Base-by-base conservation (phyloP, 1,140 invertebrate species). In the Caenorhabditis inopinata region DNA sequence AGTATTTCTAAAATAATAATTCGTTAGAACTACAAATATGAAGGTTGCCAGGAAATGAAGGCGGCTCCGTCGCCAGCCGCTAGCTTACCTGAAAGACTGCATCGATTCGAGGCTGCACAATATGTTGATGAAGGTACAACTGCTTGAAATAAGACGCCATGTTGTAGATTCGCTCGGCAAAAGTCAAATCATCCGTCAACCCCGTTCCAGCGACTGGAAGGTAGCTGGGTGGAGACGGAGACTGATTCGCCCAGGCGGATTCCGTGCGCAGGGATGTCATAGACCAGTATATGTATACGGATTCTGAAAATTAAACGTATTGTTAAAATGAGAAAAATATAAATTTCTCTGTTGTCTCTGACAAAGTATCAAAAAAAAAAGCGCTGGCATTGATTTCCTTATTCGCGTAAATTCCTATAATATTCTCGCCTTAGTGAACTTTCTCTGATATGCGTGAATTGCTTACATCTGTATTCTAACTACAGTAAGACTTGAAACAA, bases 231-330 rank as follows among this genome's bases (percentile, higher is more conserved):
- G 87, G 87, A 49, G 76, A 82, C 12, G 87, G 88, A 32, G 83
- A 85, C 47, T 87, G 87, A 77, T 87, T 83, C 16, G 85, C 83
- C 87, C 88, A 88, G 4, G 87, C 87, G 25, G 88, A 87, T 81
- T 88, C 87, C 14, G 87, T 88, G 49, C 87, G 80, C 7, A 88
- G 75, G 23, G 82, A 83, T 25, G 87, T 88, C 80, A 88, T 85
- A 11, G 87, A 88, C 87, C 87, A 88, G 58, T 89, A 88, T 35
- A 88, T 79, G 58, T 86, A 88, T 35, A 88, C 80, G 79, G 29
- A 87, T 38, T 29, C 85, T 85, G n/a, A 49, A 49, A 80, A 76
- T n/a, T n/a, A n/a, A n/a, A n/a, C n/a, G n/a, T n/a, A n/a, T n/a
- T n/a, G n/a, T n/a, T n/a, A n/a, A n/a, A n/a, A n/a, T n/a, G n/a